Evolutionary conservation across 2,888 invertebrate species (phyloP).

Genomic region (Phania funesta): DNA sequence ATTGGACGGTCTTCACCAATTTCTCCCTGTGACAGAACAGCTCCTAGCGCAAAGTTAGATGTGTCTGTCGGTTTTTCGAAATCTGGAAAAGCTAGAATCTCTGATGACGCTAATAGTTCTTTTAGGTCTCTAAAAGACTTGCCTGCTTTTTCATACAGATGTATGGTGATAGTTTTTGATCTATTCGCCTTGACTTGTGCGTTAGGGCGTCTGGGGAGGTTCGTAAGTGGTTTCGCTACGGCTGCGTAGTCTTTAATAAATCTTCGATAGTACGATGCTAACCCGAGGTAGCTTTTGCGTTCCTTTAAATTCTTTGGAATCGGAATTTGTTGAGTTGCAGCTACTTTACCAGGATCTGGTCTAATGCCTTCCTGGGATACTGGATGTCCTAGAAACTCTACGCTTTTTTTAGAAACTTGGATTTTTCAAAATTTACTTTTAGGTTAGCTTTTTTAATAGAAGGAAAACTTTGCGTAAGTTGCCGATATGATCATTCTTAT

Average conservation of each 20-base stretch:
- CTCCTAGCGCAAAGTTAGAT: constrained; percentile 55
- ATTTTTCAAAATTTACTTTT: constrained; percentile 37
- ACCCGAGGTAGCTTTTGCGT: constrained; percentile 24
- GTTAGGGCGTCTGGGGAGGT: constrained; percentile 1
- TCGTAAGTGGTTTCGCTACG: constrained; percentile 29
- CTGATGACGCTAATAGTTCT: constrained; percentile 37
- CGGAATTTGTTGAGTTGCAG: not conserved
- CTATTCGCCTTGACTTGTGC: not conserved
- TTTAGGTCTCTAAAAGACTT: constrained; percentile 44
- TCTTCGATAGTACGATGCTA: constrained; percentile 25
- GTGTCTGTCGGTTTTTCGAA: constrained; percentile 65
- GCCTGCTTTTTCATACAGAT: not conserved
- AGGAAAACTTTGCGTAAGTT: constrained; percentile 12
- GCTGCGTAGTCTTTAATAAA: constrained; percentile 42
- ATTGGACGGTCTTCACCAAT: constrained; percentile 24
- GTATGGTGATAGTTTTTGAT: not conserved
- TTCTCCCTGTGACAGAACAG: constrained; percentile 51
- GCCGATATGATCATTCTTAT: not conserved
- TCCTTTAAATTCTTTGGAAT: constrained; percentile 25
- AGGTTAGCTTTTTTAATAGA: constrained; percentile 38
- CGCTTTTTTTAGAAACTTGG: constrained; percentile 25
- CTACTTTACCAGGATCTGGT: not conserved
- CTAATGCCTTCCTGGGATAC: not conserved
- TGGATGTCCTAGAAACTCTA: constrained; percentile 39
- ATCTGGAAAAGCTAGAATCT: constrained; percentile 61